These are phyloP conservation scores for Pomacea canaliculata DNA, from an alignment of 2,888 invertebrate genomes.

Conservation along the genomic window DNA sequence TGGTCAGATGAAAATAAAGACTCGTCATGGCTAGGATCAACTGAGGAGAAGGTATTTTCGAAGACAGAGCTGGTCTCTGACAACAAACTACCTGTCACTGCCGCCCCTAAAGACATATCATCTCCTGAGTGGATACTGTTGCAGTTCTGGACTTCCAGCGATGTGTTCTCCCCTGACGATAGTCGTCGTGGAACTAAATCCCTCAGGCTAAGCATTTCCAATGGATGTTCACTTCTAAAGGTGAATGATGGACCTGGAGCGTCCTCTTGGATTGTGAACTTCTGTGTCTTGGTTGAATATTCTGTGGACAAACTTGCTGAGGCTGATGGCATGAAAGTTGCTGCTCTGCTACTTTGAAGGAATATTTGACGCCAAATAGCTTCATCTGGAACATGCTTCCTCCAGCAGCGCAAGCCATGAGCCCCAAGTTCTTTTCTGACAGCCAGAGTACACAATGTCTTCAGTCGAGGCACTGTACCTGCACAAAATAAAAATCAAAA, in stretches of 20 bases:
- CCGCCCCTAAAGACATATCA: constrained; percentile 11
- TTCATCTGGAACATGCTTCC: constrained; percentile 1
- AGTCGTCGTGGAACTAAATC: constrained; percentile 18
- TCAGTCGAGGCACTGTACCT: constrained; percentile 16
- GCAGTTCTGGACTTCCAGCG: constrained; percentile 19
- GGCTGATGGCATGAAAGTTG: neutral
- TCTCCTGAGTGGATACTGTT: constrained; percentile 16
- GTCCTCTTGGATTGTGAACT: neutral
- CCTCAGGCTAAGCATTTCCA: constrained; percentile 16
- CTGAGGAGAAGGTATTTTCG: constrained; percentile 17
- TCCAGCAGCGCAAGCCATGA: constrained; percentile 6
- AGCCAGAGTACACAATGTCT: constrained; percentile 9
- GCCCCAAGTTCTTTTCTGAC: constrained; percentile 11
- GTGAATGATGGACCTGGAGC: neutral
- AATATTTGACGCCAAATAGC: constrained; percentile 8
- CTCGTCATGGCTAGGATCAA: constrained; percentile 13
- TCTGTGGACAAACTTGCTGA: constrained; percentile 10
- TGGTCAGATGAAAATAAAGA: constrained; percentile 14
- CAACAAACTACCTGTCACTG: constrained; percentile 7
- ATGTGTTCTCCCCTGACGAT: constrained; percentile 20
- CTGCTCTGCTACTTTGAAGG: neutral
- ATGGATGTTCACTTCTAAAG: constrained; percentile 6
- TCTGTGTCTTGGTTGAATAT: neutral
- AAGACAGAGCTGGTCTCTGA: constrained; percentile 19
- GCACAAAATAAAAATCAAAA: neutral